These are phyloP conservation scores for Muschampia plurimacula DNA, from an alignment of 2,888 invertebrate genomes.

Conservation along the genomic window DNA sequence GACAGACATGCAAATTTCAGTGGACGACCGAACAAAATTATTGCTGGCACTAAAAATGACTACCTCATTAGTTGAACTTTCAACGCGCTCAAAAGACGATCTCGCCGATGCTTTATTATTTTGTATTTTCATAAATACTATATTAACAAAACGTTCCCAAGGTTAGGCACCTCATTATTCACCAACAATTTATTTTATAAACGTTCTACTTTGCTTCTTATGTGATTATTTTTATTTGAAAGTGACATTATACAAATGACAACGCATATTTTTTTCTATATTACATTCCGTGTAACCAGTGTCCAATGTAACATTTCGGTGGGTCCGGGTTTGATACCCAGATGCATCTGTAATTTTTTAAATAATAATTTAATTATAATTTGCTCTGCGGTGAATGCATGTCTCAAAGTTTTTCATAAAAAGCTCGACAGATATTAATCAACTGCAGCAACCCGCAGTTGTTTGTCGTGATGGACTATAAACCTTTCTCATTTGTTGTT, in stretches of 20 bases:
- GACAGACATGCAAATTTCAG: neutral
- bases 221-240: neutral
- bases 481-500: too few relatives aligned
- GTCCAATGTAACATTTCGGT: too few relatives aligned
- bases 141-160: conserved; percentile 5
- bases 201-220: neutral
- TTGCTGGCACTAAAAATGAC: conserved; percentile 33
- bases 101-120: conserved; percentile 3
- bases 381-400: too few relatives aligned
- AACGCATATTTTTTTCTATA: too few relatives aligned
- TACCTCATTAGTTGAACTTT: conserved; percentile 32
- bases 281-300: too few relatives aligned
- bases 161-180: neutral
- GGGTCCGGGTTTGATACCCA: too few relatives aligned
- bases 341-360: too few relatives aligned
- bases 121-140: neutral
- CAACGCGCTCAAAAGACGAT: conserved; percentile 15
- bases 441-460: too few relatives aligned
- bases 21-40: neutral
- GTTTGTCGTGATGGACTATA: too few relatives aligned
- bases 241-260: neutral
- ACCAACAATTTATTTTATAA: conserved; percentile 4
- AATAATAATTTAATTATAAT: too few relatives aligned
- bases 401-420: too few relatives aligned
- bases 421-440: too few relatives aligned